phyloP scores from a whole-genome alignment of 2,888 invertebrate genomes.

The Monopis laevigella region DNA sequence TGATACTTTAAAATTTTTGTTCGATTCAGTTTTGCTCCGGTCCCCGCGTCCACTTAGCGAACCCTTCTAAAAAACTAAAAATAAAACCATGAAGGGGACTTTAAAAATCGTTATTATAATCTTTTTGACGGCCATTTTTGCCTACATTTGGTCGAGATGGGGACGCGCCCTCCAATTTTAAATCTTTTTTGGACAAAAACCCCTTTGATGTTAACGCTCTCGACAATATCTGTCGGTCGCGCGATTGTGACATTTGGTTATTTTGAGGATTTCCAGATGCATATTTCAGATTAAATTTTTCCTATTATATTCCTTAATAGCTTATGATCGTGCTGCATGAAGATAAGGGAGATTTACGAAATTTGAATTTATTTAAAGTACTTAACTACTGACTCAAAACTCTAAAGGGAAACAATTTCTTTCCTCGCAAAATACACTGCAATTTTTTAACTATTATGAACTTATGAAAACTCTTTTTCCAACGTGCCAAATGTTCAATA shows the following conservation, averaged over 20 bases:
- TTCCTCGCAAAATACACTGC: too few relatives aligned
- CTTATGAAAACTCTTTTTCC: too few relatives aligned
- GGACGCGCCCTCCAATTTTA: slow-evolving; percentile 65
- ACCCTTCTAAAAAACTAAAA: slow-evolving; percentile 47
- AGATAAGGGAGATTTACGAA: neutral
- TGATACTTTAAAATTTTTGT: too few relatives aligned
- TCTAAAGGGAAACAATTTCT: too few relatives aligned
- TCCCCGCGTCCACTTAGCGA: slow-evolving; percentile 55
- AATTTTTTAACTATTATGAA: too few relatives aligned
- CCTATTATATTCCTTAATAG: neutral
- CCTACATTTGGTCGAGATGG: slow-evolving; percentile 27
- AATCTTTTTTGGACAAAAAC: slow-evolving; percentile 59
- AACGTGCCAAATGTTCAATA: too few relatives aligned
- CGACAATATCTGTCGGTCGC: slow-evolving; percentile 57
- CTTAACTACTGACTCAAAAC: too few relatives aligned
- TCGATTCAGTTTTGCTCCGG: slow-evolving; percentile 12
- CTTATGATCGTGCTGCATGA: neutral
- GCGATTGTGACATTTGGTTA: slow-evolving; percentile 57
- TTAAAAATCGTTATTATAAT: slow-evolving; percentile 68
- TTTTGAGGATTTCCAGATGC: slow-evolving; percentile 57
- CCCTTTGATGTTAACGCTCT: slow-evolving; percentile 65
- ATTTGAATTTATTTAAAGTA: neutral
- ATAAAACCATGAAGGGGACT: slow-evolving; percentile 40
- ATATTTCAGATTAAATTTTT: slow-evolving; percentile 46
- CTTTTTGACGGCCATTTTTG: slow-evolving; percentile 58